Percentiles rank a stretch among this genome's conserved stretches.
Conservation (phyloP, 1,140 invertebrate genomes). For the Ectropis grisescens region DNA sequence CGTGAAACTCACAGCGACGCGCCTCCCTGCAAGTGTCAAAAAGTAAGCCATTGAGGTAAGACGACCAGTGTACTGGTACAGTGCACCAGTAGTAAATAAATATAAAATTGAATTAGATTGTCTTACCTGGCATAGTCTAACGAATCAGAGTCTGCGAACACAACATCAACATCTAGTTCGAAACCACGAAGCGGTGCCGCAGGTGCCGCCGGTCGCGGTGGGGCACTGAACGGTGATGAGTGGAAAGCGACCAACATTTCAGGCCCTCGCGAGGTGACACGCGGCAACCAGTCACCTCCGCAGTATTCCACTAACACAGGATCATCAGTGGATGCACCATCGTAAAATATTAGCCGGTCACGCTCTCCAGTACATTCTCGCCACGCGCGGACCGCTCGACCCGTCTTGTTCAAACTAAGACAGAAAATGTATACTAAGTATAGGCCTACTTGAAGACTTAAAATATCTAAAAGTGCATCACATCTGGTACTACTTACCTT, state of each 20-base stretch:
- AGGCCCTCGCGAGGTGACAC: conserved; percentile 80
- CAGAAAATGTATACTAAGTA: no score
- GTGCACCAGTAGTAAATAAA: no score
- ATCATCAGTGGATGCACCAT: conserved; percentile 84
- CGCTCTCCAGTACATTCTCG: conserved; percentile 85
- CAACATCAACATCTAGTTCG: conserved; percentile 88
- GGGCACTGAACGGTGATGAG: conserved; percentile 82
- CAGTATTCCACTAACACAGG: conserved; percentile 88
- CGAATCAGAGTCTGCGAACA: conserved; percentile 85
- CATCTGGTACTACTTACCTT: no score
- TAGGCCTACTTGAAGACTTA: no score
- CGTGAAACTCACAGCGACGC: conserved; percentile 77
- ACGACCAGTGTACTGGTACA: no score
- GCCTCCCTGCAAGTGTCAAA: conserved; percentile 35
- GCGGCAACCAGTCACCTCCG: conserved; percentile 85
- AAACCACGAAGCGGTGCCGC: conserved; percentile 78
- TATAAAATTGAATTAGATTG: no score
- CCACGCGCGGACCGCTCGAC: conserved; percentile 80
- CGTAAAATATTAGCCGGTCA: conserved; percentile 88
- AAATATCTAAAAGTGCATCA: no score
- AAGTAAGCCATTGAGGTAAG: no score
- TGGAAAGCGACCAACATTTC: conserved; percentile 90
- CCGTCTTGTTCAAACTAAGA: conserved; percentile 75
- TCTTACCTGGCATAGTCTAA: conserved; percentile 62
- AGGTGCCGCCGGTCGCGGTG: conserved; percentile 69